Evolutionary conservation across 2,113 vertebrate species (phyloP).

Genomic region (Protomyctophum bolini): DNA sequence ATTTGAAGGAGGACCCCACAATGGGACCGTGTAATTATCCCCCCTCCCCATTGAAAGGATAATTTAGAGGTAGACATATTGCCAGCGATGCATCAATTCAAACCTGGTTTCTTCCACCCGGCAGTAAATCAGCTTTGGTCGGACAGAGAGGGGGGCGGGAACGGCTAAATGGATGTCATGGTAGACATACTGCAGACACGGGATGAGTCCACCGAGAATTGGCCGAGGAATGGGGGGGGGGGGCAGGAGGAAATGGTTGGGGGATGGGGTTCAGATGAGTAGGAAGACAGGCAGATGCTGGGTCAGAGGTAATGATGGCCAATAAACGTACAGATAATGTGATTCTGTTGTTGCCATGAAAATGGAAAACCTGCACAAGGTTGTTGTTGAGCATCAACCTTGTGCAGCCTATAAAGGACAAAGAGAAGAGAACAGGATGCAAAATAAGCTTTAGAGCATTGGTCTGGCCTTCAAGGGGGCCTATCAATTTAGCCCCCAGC

Average conservation of each 20-base stretch:
- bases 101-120: conserved; percentile 36
- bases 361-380: no score
- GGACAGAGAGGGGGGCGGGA: conserved; percentile 42
- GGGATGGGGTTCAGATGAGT: conserved; percentile 37
- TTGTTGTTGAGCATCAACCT: no score
- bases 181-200: conserved; percentile 51
- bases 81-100: conserved; percentile 39
- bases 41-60: conserved; percentile 20
- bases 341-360: conserved; percentile 56
- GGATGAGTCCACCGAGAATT: conserved; percentile 45
- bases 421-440: conserved; percentile 9
- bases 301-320: conserved; percentile 61
- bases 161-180: conserved; percentile 60
- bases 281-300: conserved; percentile 66
- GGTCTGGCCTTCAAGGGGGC: no score
- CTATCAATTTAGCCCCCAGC: no score
- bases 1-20: conserved; percentile 19
- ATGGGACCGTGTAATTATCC: conserved; percentile 17
- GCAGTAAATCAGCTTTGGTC: conserved; percentile 57
- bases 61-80: conserved; percentile 29
- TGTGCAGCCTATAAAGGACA: conserved; percentile 19
- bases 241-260: not conserved
- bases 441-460: no score
- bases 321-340: conserved; percentile 58
- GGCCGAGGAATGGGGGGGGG: conserved; percentile 28